Evolutionary conservation across 2,113 vertebrate genomes (phyloP).

Genomic region (Salvator merianae): DNA sequence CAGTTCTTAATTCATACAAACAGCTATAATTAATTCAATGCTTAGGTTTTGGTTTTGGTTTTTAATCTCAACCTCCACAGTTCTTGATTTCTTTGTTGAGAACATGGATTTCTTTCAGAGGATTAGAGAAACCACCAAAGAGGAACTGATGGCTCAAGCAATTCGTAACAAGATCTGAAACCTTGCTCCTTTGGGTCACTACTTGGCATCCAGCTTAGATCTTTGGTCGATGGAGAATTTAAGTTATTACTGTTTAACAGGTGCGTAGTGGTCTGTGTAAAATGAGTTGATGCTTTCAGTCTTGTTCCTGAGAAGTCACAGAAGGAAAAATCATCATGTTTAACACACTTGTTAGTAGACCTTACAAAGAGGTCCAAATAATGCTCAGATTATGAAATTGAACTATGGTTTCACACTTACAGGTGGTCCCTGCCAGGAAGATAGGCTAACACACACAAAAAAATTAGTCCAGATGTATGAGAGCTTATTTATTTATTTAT

Average conservation of each 20-base stretch:
- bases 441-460: background rate
- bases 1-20: background rate
- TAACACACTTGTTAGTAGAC: accelerated
- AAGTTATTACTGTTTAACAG: conserved; percentile 59
- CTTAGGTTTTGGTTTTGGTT: background rate
- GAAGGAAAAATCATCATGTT: accelerated
- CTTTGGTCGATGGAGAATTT: conserved; percentile 49
- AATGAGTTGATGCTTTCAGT: conserved; percentile 17
- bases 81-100: conserved; percentile 33
- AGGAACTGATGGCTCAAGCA: conserved; percentile 30
- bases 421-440: conserved; percentile 19
- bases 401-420: background rate
- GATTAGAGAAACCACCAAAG: background rate
- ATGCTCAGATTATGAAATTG: accelerated
- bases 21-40: background rate
- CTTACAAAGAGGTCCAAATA: background rate
- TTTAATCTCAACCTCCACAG: background rate
- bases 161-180: conserved; percentile 61
- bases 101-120: conserved; percentile 30
- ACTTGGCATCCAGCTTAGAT: background rate
- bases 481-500: background rate
- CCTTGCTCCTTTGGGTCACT: conserved; percentile 57
- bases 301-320: background rate
- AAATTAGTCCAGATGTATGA: background rate
- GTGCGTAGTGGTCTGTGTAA: conserved; percentile 42